phyloP scores from a whole-genome alignment of 2,888 invertebrate genomes.

The Drosophila diplacantha region DNA sequence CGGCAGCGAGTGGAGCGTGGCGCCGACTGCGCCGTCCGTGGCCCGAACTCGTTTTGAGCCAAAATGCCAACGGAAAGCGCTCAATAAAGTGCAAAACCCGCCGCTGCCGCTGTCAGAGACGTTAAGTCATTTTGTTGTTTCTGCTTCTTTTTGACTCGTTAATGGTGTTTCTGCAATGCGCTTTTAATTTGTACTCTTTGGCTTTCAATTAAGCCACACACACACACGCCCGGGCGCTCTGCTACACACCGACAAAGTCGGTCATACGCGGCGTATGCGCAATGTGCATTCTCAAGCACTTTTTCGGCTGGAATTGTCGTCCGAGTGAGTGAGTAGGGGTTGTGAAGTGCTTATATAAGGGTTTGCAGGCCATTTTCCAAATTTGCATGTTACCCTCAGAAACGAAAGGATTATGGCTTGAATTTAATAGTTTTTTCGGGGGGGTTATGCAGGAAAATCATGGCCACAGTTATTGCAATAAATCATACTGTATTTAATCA shows the following conservation, averaged over 20 bases:
- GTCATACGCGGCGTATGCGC: constrained; percentile 36
- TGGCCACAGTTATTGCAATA: background rate
- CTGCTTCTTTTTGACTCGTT: constrained; percentile 15
- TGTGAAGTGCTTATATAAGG: constrained; percentile 13
- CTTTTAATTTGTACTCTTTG: constrained; percentile 61
- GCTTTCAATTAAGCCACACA: constrained; percentile 54
- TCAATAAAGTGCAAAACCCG: constrained; percentile 63
- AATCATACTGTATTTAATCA: background rate
- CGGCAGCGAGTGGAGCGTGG: background rate
- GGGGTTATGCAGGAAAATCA: too few species aligned
- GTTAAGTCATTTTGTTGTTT: constrained; percentile 39
- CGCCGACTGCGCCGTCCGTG: background rate
- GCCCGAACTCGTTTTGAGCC: constrained; percentile 50
- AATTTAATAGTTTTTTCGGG: background rate
- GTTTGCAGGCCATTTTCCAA: background rate
- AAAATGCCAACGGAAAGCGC: constrained; percentile 46
- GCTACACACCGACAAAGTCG: constrained; percentile 16
- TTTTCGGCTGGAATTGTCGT: constrained; percentile 2
- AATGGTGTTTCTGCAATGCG: constrained; percentile 55
- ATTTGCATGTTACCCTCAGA: background rate
- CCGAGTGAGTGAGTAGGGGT: background rate
- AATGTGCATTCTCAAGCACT: constrained; percentile 33
- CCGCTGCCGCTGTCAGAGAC: constrained; percentile 2
- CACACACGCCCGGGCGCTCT: background rate
- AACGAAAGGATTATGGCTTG: background rate